Percentiles rank a stretch among this genome's conserved stretches.
These are phyloP conservation scores for Papilio machaon DNA, from an alignment of 1,140 invertebrate species.

Conservation along the genomic window DNA sequence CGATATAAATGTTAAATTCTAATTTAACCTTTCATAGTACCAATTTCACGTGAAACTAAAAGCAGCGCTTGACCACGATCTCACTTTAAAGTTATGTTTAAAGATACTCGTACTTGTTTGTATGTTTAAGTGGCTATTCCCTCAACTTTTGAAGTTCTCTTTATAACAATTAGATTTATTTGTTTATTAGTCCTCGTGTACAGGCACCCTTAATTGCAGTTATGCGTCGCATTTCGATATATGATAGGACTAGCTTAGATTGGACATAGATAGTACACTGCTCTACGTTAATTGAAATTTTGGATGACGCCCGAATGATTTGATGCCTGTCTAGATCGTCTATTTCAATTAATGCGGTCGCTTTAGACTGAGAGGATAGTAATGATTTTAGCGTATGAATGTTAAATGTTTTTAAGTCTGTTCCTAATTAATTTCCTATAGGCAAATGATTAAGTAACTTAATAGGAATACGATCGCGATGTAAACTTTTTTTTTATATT, in stretches of 20 bases:
- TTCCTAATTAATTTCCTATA: no score
- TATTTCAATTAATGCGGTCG: not conserved
- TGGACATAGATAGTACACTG: not conserved
- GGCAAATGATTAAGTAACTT: no score
- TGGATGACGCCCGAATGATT: not conserved
- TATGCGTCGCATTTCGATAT: slow-evolving; percentile 9
- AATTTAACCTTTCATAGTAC: no score
- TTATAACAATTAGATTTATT: not conserved
- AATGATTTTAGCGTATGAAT: no score
- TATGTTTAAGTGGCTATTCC: no score
- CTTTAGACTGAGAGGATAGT: no score
- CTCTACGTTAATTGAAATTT: slow-evolving; percentile 7
- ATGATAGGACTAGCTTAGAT: not conserved
- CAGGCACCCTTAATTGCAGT: not conserved
- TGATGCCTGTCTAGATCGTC: not conserved
- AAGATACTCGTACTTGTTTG: not conserved
- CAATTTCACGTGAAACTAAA: not conserved
- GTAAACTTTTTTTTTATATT: no score
- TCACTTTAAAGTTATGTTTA: not conserved
- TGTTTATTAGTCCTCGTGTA: not conserved
- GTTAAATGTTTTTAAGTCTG: no score
- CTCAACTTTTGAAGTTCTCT: no score
- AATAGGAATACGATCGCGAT: no score
- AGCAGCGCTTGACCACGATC: not conserved
- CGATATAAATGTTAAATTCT: no score